phyloP scores from a whole-genome alignment of 2,888 invertebrate genomes.

The Trissoscelio sp. region DNA sequence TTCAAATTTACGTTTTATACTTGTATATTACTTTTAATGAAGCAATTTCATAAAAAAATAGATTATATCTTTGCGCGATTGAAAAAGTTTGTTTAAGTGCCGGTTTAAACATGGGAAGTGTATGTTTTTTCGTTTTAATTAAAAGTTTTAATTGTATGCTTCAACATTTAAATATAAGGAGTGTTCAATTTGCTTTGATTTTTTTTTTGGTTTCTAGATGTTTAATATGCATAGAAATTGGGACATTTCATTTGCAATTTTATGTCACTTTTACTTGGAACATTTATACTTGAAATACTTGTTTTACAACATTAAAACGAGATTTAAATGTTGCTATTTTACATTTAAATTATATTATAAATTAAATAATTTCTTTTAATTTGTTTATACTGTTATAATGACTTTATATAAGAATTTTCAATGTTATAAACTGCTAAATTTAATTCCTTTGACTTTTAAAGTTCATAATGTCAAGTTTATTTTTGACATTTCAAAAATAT shows the following conservation, averaged over 20 bases:
- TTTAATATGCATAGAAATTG: constrained; percentile 31
- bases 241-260: constrained; percentile 38
- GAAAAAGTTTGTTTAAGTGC: constrained; percentile 18
- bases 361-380: not conserved
- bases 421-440: not conserved
- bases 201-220: not conserved
- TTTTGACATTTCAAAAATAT: too few species aligned
- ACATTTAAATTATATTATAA: constrained; percentile 4
- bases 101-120: not conserved
- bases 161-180: constrained; percentile 9
- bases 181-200: not conserved
- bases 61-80: constrained; percentile 22
- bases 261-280: constrained; percentile 18
- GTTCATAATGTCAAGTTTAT: not conserved
- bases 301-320: constrained; percentile 18
- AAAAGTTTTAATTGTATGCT: constrained; percentile 37
- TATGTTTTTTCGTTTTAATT: constrained; percentile 31
- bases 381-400: not conserved
- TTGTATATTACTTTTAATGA: constrained; percentile 30
- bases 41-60: constrained; percentile 27
- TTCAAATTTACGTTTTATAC: constrained; percentile 12
- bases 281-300: constrained; percentile 43
- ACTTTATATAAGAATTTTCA: not conserved
- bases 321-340: constrained; percentile 1
- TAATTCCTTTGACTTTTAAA: not conserved